Percentiles rank a stretch among this genome's conserved stretches.
Evolutionary conservation across 2,113 vertebrate genomes (phyloP).

Genomic region (Cyanistes caeruleus): DNA sequence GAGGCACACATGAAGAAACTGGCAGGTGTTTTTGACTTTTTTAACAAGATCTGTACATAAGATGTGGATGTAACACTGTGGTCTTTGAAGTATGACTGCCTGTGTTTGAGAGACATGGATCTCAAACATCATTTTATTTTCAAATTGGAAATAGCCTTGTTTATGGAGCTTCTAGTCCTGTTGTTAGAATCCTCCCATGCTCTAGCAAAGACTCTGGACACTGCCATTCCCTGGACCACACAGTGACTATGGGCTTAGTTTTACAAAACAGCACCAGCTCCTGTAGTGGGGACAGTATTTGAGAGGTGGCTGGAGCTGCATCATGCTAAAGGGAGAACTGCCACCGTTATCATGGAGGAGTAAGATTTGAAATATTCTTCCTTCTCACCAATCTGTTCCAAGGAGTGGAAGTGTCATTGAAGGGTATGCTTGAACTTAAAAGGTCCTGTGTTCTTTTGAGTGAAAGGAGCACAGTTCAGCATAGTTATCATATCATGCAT

Average conservation of each 20-base stretch:
- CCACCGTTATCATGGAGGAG: background rate
- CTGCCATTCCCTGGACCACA: background rate
- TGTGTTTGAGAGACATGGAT: background rate
- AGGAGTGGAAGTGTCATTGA: background rate
- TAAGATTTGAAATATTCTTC: background rate
- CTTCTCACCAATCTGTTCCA: background rate
- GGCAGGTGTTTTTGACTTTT: background rate
- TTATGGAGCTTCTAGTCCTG: background rate
- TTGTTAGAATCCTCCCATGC: background rate
- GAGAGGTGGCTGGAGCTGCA: background rate
- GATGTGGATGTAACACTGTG: background rate
- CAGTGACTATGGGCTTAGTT: background rate
- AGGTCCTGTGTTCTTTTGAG: background rate
- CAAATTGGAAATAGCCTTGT: background rate
- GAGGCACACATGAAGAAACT: background rate
- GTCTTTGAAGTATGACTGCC: background rate
- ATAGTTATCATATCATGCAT: background rate
- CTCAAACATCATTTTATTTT: background rate
- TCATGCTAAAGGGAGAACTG: background rate
- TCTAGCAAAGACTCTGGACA: background rate
- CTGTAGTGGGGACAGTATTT: background rate
- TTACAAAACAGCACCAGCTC: background rate
- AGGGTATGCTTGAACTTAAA: background rate
- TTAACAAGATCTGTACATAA: background rate
- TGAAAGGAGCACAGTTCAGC: background rate